phyloP scores from a whole-genome alignment of 1,140 invertebrate species.

The Drosophila bocki region DNA sequence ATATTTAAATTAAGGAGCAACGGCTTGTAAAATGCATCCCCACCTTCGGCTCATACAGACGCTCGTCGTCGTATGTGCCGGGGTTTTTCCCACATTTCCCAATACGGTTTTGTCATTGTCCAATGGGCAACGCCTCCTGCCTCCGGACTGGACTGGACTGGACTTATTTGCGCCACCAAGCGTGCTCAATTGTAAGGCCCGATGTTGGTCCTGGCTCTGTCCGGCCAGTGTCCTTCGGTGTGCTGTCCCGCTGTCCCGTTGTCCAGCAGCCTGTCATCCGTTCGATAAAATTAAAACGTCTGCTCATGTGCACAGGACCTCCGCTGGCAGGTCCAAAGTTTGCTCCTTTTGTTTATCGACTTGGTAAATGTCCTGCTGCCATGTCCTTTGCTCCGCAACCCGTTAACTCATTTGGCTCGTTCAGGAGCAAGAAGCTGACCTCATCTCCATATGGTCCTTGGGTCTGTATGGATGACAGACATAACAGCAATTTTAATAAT shows the following conservation, averaged over 20 bases:
- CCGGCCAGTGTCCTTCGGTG: conserved; percentile 7
- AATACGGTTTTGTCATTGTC: conserved; percentile 76
- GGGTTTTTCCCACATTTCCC: conserved; percentile 53
- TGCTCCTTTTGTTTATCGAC: conserved; percentile 67
- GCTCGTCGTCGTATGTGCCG: conserved; percentile 17
- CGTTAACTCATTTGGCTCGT: conserved; percentile 37
- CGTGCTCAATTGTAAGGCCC: conserved; percentile 65
- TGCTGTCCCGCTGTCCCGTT: conserved; percentile 32
- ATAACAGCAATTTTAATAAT: not conserved
- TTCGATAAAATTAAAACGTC: conserved; percentile 81
- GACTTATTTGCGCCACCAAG: conserved; percentile 74
- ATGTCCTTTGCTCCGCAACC: conserved; percentile 30
- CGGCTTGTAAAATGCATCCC: conserved; percentile 76
- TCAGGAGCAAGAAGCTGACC: conserved; percentile 7
- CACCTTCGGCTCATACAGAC: not conserved
- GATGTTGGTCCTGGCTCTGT: conserved; percentile 19
- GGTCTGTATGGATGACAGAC: not conserved
- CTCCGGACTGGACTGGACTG: conserved; percentile 14
- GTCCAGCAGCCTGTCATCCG: conserved; percentile 57
- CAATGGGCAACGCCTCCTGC: conserved; percentile 49
- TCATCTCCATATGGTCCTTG: conserved; percentile 23
- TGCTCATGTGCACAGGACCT: conserved; percentile 71
- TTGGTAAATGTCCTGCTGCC: conserved; percentile 50
- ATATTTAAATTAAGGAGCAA: conserved; percentile 81
- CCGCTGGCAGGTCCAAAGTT: conserved; percentile 45